Base-by-base conservation (phyloP, 2,888 invertebrate genomes). In the Drosophila pegasa region DNA sequence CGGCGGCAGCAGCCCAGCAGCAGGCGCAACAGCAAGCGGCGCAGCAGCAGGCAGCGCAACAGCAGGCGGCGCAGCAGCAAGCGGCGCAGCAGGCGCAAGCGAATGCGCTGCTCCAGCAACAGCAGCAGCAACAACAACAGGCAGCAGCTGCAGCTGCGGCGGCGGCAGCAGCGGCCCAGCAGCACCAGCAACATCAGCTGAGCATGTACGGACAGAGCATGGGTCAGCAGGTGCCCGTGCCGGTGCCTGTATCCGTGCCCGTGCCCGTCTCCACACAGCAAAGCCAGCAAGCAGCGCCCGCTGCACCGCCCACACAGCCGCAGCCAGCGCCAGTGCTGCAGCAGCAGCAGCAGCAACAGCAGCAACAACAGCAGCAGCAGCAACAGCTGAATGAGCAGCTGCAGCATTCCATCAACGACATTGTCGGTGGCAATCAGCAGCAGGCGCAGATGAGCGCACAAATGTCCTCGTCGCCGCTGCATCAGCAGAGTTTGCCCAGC, bases 371-470 rank as follows among this genome's bases (percentile, higher is more conserved):
- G 1, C 84, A 85, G 6, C 79, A 75, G 4, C 84, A 84, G 27
- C 93, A 91, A 52, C 91, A 90, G 63, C 86, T 93, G 51, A 92
- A 89, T 67, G 92, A 92, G 65, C 92, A 92, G 80, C 74, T 92
- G 75, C 92, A 92, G 86, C 92, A 92, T 89, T 92, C 92, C 87
- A 91, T 92, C 71, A 92, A 90, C 70, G 92, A 92, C 64, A 91
- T 92, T 72, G 92, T 92, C 22, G 92, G 92, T 20, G 89, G 90
- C 71, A 79, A 86, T 52, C 94, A 94, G 86, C 93, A 94, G 89
- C 91, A 93, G 90, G 93, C 93, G 58, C 94, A 74, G 20, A 0
- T 71, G 58, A 71, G 52, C 43, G 71, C 70, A 14, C 93, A 94
- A 80, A 74, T 80, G 78, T 72, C 82, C 10, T 71, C 76, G 9